Evolutionary conservation across 2,113 vertebrate species (phyloP).

Genomic region (Bagarius yarrelli): DNA sequence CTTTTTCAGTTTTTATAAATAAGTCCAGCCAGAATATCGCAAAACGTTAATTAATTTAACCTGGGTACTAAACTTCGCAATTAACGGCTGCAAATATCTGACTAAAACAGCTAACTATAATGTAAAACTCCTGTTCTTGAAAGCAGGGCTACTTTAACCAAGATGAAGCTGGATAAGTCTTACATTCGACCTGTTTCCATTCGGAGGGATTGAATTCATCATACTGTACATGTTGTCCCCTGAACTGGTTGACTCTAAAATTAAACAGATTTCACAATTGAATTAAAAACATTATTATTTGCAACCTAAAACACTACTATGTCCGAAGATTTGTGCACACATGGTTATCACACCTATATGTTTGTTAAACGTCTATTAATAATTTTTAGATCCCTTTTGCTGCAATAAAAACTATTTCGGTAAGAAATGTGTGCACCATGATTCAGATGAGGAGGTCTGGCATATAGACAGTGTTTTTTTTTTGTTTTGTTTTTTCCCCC

Average conservation of each 20-base stretch:
- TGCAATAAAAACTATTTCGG: too few species aligned
- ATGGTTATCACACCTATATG: not conserved
- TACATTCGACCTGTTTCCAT: slow-evolving; percentile 94
- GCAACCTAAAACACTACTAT: not conserved
- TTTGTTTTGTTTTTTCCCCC: too few species aligned
- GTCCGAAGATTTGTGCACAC: not conserved
- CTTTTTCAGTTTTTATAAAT: not conserved
- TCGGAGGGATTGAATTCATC: slow-evolving; percentile 94
- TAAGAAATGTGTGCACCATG: too few species aligned
- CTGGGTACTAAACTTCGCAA: not conserved
- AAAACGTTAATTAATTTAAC: not conserved
- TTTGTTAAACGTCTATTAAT: not conserved
- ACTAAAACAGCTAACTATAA: not conserved
- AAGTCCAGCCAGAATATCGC: not conserved
- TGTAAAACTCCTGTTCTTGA: not conserved
- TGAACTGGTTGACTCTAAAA: slow-evolving; percentile 96
- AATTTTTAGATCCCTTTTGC: not conserved
- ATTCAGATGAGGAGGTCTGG: not conserved
- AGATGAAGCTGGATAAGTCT: slow-evolving; percentile 51
- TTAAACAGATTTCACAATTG: slow-evolving; percentile 43
- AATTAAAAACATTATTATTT: not conserved
- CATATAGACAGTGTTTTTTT: not conserved
- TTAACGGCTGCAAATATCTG: not conserved
- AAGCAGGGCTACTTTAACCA: not conserved
- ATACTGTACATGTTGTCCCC: slow-evolving; percentile 99